Conservation (phyloP, 2,113 vertebrate species). For the Macquaria ambigua region DNA sequence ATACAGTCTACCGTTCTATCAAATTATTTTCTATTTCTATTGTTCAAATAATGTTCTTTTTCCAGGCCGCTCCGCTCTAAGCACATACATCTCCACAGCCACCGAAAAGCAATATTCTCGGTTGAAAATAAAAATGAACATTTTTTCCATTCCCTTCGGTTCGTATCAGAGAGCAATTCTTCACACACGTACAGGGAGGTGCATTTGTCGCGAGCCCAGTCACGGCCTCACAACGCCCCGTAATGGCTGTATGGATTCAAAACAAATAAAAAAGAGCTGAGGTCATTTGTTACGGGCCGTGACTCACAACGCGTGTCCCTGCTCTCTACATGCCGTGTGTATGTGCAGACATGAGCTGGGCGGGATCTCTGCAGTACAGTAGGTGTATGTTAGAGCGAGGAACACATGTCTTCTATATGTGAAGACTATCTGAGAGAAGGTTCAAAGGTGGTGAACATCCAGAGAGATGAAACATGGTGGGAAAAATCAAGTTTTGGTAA, state of each 20-base stretch:
- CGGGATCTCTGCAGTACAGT: not conserved
- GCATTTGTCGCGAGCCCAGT: slow-evolving; percentile 41
- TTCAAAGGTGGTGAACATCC: slow-evolving; percentile 24
- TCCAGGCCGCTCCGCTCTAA: slow-evolving; percentile 8
- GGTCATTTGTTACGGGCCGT: slow-evolving; percentile 48
- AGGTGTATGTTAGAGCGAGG: not conserved
- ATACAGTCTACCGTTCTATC: slow-evolving; percentile 10
- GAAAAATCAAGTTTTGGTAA: slow-evolving; percentile 29
- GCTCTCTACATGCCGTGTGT: not conserved
- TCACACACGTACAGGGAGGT: slow-evolving; percentile 49
- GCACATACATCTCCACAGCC: slow-evolving; percentile 11
- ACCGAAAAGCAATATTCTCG: slow-evolving; percentile 72
- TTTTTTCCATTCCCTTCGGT: slow-evolving; percentile 62
- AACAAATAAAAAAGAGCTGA: slow-evolving; percentile 60
- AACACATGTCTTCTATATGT: slow-evolving; percentile 10
- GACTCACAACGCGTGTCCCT: slow-evolving; percentile 10
- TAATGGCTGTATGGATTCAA: slow-evolving; percentile 54
- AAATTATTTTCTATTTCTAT: slow-evolving; percentile 50
- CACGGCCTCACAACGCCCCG: slow-evolving; percentile 28
- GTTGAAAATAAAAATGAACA: slow-evolving; percentile 56
- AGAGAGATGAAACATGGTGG: not conserved
- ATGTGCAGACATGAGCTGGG: slow-evolving; percentile 1
- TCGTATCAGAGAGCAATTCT: slow-evolving; percentile 76
- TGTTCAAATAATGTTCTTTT: slow-evolving; percentile 48
- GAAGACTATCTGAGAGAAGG: not conserved